These are phyloP conservation scores for Podarcis raffonei DNA, from an alignment of 2,113 vertebrate species.

Conservation along the genomic window DNA sequence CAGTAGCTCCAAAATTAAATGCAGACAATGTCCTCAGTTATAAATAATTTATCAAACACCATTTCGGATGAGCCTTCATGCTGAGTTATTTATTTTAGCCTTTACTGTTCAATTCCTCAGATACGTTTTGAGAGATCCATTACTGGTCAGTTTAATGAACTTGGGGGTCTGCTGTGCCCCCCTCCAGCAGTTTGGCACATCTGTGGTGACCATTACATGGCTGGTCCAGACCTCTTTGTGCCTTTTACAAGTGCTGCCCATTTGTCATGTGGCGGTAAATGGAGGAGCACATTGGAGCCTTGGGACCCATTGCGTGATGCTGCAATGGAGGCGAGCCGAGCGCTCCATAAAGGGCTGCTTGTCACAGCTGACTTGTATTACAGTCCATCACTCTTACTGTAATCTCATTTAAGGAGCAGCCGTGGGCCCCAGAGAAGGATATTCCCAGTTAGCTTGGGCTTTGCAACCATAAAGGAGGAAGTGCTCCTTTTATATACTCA, in stretches of 20 bases:
- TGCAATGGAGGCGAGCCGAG: constrained; percentile 77
- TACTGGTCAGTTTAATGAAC: constrained; percentile 95
- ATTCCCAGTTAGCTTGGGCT: constrained; percentile 82
- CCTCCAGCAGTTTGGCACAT: constrained; percentile 82
- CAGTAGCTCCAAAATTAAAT: constrained; percentile 96
- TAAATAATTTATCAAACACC: constrained; percentile 99
- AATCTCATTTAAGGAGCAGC: constrained; percentile 80
- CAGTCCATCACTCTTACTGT: constrained; percentile 76
- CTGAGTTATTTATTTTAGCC: constrained; percentile 89
- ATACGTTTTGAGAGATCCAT: constrained; percentile 84
- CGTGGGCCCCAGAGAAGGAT: constrained; percentile 70
- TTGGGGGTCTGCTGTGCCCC: constrained; percentile 55
- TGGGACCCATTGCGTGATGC: constrained; percentile 78
- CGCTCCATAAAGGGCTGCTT: constrained; percentile 80
- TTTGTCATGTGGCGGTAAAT: constrained; percentile 91
- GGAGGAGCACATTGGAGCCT: constrained; percentile 87
- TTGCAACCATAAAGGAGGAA: constrained; percentile 79
- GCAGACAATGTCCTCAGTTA: constrained; percentile 92
- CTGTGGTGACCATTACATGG: constrained; percentile 90
- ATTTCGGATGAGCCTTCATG: constrained; percentile 78
- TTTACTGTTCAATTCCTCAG: constrained; percentile 88
- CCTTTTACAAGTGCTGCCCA: constrained; percentile 85
- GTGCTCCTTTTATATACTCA: constrained; percentile 76
- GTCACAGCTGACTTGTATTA: constrained; percentile 69
- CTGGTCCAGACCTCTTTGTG: constrained; percentile 75